phyloP scores from a whole-genome alignment of 1,140 invertebrate genomes.

The Brachionus rubens region DNA sequence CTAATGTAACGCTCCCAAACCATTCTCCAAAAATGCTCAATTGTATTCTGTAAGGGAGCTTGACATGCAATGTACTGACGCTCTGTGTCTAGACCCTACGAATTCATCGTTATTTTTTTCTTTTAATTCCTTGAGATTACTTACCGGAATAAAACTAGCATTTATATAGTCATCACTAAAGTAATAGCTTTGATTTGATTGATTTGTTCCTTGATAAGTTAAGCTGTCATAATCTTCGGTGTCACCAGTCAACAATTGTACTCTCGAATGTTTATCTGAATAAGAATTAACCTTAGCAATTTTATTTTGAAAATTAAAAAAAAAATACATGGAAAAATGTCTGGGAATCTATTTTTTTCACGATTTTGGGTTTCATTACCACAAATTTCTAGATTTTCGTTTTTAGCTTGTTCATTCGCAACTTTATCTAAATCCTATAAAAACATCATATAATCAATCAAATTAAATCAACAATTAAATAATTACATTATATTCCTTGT shows the following conservation, averaged over 20 bases:
- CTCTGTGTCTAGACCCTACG: neutral
- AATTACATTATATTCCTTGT: constrained; percentile 15
- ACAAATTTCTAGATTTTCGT: neutral
- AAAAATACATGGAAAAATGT: constrained; percentile 37
- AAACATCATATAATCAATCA: neutral
- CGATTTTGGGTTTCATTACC: neutral
- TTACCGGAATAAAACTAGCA: constrained; percentile 67
- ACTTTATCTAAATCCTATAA: constrained; percentile 1
- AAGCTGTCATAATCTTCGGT: constrained; percentile 51
- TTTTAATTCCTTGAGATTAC: neutral
- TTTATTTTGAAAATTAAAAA: neutral
- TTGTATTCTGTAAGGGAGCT: constrained; percentile 88
- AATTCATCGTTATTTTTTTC: neutral
- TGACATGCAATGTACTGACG: constrained; percentile 93
- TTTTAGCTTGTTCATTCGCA: neutral
- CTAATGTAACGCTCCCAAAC: constrained; percentile 99
- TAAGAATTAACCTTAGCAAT: neutral
- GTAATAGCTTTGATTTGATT: neutral
- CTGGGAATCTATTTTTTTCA: constrained; percentile 28
- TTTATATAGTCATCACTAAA: constrained; percentile 82
- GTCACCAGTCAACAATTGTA: neutral
- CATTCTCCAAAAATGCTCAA: constrained; percentile 98
- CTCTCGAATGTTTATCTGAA: constrained; percentile 23
- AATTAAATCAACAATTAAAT: neutral
- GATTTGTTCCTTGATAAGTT: constrained; percentile 44